phyloP scores from a whole-genome alignment of 2,113 vertebrate genomes.

The Spheniscus mendiculus region DNA sequence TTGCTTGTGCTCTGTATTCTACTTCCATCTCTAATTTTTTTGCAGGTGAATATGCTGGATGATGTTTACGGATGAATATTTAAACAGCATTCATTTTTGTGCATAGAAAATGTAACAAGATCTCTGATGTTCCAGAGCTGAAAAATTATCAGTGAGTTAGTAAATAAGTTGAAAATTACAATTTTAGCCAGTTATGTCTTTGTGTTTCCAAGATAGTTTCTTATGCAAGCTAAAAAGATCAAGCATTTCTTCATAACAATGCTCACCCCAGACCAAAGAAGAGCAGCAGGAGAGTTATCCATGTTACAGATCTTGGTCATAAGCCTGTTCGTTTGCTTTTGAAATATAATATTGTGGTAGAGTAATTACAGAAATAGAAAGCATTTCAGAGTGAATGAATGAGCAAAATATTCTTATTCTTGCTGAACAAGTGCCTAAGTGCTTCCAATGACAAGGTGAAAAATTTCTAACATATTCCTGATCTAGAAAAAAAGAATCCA shows the following conservation, averaged over 20 bases:
- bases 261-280: background rate
- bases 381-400: background rate
- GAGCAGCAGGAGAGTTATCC: background rate
- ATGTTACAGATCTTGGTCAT: background rate
- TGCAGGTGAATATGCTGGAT: background rate
- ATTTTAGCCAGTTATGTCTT: background rate
- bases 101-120: background rate
- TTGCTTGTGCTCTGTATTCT: background rate
- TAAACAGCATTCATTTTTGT: background rate
- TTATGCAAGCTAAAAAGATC: background rate
- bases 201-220: background rate
- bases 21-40: background rate
- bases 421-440: background rate
- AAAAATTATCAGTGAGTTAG: background rate
- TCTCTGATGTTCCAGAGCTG: background rate
- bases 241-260: background rate
- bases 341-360: slow-evolving; percentile 28
- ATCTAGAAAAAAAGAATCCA: background rate
- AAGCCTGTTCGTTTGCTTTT: slow-evolving; percentile 12
- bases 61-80: background rate
- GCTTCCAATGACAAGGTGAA: background rate
- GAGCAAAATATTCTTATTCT: background rate
- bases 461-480: background rate
- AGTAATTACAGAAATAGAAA: slow-evolving; percentile 35
- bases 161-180: background rate